phyloP scores from a whole-genome alignment of 2,113 vertebrate species.

The Tragelaphus buxtoni region DNA sequence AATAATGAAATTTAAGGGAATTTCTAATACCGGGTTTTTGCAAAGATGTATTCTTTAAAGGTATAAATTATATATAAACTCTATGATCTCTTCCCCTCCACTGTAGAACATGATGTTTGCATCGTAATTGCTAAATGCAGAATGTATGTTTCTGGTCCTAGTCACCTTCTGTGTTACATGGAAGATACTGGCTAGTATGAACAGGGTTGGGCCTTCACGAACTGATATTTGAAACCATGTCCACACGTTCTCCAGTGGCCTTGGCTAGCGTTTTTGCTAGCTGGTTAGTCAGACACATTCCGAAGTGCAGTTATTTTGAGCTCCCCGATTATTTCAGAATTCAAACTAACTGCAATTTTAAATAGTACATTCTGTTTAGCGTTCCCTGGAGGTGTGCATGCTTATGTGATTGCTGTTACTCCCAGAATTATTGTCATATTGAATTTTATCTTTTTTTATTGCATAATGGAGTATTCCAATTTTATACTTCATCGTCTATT shows the following conservation, averaged over 20 bases:
- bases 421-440: constrained; percentile 54
- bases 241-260: not conserved
- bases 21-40: not conserved
- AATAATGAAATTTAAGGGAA: not conserved
- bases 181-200: not conserved
- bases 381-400: constrained; percentile 48
- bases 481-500: constrained; percentile 70
- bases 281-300: not conserved
- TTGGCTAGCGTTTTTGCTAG: constrained; percentile 13
- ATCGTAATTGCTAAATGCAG: not conserved
- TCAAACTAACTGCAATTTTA: constrained; percentile 45
- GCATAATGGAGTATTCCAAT: not conserved
- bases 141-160: not conserved
- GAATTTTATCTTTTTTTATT: constrained; percentile 73
- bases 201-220: not conserved
- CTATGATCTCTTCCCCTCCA: not conserved
- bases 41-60: not conserved
- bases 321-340: not conserved
- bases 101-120: not conserved
- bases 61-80: rapidly evolving
- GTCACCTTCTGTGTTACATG: rapidly evolving
- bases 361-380: constrained; percentile 31
- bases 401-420: not conserved
- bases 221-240: not conserved
- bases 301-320: constrained; percentile 31